A percentile compares a stretch with the other conserved stretches of the same genome.
phyloP scores from a whole-genome alignment of 2,888 invertebrate species.

The Apeira syringaria region DNA sequence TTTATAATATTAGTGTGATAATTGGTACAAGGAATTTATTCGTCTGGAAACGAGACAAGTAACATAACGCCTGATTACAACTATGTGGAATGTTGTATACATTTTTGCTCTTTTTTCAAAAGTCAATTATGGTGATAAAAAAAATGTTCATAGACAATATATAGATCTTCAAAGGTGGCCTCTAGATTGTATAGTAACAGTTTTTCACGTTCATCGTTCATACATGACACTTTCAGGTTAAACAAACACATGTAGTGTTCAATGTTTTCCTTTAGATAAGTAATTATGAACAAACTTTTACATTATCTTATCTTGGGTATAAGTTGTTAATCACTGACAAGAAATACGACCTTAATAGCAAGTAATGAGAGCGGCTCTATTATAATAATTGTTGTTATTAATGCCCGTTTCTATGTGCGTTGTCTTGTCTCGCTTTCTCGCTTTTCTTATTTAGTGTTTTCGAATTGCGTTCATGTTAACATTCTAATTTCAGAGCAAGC shows the following conservation, averaged over 20 bases:
- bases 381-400: constrained; percentile 44
- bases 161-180: too few relatives aligned
- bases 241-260: constrained; percentile 29
- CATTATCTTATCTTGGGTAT: constrained; percentile 34
- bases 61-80: too few relatives aligned
- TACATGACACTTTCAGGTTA: constrained; percentile 38
- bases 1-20: too few relatives aligned
- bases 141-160: too few relatives aligned
- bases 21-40: too few relatives aligned
- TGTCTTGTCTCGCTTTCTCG: constrained; percentile 60
- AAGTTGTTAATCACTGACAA: constrained; percentile 39
- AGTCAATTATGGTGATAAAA: too few relatives aligned
- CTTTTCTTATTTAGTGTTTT: constrained; percentile 42
- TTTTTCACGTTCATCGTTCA: constrained; percentile 10
- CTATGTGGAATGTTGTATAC: too few relatives aligned
- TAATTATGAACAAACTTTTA: constrained; percentile 24
- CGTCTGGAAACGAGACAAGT: too few relatives aligned
- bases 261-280: constrained; percentile 20
- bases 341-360: constrained; percentile 40
- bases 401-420: constrained; percentile 46
- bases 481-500: not conserved
- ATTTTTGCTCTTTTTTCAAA: too few relatives aligned
- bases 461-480: constrained; percentile 21
- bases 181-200: too few relatives aligned
- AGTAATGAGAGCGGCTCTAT: constrained; percentile 30